These are phyloP conservation scores for Hydractinia echinata DNA, from an alignment of 30 jellyfish, hydroid and myxozoan genomes.

Conservation along the genomic window DNA sequence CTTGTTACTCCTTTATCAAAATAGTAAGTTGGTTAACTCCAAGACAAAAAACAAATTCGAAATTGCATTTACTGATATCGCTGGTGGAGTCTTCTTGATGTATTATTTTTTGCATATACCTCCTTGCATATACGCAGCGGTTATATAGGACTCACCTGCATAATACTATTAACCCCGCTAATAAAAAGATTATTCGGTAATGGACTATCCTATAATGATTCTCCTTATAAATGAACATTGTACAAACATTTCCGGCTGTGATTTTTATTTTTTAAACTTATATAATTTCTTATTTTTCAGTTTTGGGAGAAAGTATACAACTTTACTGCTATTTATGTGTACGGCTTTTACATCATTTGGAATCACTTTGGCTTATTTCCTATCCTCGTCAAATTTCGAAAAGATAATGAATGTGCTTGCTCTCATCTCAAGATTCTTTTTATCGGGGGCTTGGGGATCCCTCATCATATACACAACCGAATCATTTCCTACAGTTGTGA, in stretches of 20 bases:
- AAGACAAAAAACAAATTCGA: too few species aligned
- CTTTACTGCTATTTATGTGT: background rate
- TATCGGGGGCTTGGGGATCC: conserved; percentile 13
- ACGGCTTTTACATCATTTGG: conserved; percentile 3
- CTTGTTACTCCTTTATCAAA: background rate
- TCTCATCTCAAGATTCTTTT: background rate
- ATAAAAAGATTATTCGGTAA: too few species aligned
- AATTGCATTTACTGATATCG: too few species aligned
- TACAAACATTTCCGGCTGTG: too few species aligned
- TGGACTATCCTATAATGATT: too few species aligned
- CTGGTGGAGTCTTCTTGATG: too few species aligned
- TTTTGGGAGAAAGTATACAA: conserved; percentile 2
- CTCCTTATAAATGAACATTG: too few species aligned
- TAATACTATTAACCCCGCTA: too few species aligned
- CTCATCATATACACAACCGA: background rate
- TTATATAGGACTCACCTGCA: too few species aligned
- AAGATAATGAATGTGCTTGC: background rate
- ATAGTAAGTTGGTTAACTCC: background rate
- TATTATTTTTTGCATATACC: too few species aligned
- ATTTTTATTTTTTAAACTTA: too few species aligned
- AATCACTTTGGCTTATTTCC: conserved; percentile 5
- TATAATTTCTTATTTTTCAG: background rate
- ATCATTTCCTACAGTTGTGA: conserved; percentile 7
- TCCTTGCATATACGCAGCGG: too few species aligned
- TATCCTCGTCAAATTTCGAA: background rate